Evolutionary conservation across 2,888 invertebrate genomes (phyloP).

Genomic region (Masnerella sp.): DNA sequence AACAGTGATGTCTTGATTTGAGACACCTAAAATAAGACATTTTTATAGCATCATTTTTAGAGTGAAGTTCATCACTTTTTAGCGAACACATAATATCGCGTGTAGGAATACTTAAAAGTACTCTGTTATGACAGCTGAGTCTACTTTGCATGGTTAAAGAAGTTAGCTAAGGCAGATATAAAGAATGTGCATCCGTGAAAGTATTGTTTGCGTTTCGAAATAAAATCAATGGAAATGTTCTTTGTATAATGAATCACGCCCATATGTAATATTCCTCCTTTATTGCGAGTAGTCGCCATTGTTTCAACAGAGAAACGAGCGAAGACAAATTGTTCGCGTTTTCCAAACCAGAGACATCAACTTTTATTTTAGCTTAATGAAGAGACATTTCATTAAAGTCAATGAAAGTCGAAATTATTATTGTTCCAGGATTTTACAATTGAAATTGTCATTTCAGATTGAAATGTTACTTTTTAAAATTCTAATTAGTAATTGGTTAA

Average conservation of each 20-base stretch:
- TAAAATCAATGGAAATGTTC: slow-evolving; percentile 33
- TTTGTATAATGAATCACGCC: slow-evolving; percentile 24
- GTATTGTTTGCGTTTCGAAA: slow-evolving; percentile 43
- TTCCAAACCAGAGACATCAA: not conserved
- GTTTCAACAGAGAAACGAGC: not conserved
- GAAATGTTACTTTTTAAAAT: too few species aligned
- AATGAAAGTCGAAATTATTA: too few species aligned
- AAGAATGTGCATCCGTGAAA: slow-evolving; percentile 36
- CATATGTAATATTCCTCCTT: slow-evolving; percentile 8
- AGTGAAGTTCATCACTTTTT: not conserved
- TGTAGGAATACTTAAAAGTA: slow-evolving; percentile 18
- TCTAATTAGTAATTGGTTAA: too few species aligned
- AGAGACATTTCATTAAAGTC: too few species aligned
- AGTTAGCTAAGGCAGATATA: slow-evolving; percentile 20
- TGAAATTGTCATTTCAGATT: too few species aligned
- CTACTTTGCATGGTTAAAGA: slow-evolving; percentile 36
- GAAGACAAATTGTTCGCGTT: slow-evolving; percentile 3
- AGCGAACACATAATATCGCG: not conserved
- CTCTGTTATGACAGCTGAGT: slow-evolving; percentile 32
- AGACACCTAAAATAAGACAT: too few species aligned
- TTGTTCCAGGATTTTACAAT: too few species aligned
- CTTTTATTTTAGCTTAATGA: too few species aligned
- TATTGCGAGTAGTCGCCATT: not conserved
- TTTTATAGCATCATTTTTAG: not conserved
- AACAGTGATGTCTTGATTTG: too few species aligned